A percentile compares a stretch with the other conserved stretches of the same genome.
These are phyloP conservation scores for Mylabris sibirica DNA, from an alignment of 2,888 invertebrate species.

Conservation along the genomic window DNA sequence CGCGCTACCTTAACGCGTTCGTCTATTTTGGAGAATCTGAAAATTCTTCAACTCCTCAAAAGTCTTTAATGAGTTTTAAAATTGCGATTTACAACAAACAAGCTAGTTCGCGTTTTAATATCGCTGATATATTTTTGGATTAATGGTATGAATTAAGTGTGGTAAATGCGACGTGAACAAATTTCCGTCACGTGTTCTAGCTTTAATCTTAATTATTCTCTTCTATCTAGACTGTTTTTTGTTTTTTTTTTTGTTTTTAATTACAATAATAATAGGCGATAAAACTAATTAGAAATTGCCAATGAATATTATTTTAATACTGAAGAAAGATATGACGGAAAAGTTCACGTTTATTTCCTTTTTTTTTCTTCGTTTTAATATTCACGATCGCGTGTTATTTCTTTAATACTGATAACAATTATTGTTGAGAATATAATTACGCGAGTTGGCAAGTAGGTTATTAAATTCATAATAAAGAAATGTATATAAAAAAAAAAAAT, in stretches of 20 bases:
- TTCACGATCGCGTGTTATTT: not conserved
- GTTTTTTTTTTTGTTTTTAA: not conserved
- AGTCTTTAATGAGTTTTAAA: slow-evolving; percentile 32
- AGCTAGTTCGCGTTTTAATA: slow-evolving; percentile 23
- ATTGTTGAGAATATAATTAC: not conserved
- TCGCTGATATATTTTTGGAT: slow-evolving; percentile 32
- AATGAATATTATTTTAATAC: not conserved
- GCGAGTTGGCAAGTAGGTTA: not conserved
- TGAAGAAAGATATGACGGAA: not conserved
- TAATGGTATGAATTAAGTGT: slow-evolving; percentile 30
- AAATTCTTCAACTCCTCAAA: no score
- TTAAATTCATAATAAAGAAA: not conserved
- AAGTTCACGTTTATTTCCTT: not conserved
- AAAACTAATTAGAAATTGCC: not conserved
- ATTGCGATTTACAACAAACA: slow-evolving; percentile 33
- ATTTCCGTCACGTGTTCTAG: slow-evolving; percentile 16
- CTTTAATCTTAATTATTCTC: not conserved
- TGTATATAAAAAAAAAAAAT: not conserved
- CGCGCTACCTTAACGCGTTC: no score
- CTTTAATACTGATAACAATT: not conserved
- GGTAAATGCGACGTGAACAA: slow-evolving; percentile 26
- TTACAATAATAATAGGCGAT: not conserved
- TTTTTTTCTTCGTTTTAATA: no score
- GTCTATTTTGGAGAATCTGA: not conserved
- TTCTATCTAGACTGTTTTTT: not conserved